phyloP scores from a whole-genome alignment of 2,113 vertebrate species.

The Rhombomys opimus region DNA sequence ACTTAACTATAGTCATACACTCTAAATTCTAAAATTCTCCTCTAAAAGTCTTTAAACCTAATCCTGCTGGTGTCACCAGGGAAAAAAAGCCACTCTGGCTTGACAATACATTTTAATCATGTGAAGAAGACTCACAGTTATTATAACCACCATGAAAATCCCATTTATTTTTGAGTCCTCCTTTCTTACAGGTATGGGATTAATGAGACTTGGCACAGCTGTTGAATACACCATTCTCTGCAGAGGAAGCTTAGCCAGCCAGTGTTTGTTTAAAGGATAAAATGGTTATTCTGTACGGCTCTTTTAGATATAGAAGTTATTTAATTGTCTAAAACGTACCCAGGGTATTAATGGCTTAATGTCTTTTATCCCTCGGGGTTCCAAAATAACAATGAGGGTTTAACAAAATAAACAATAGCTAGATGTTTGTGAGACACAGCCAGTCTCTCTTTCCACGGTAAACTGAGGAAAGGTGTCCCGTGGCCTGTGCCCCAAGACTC shows the following conservation, averaged over 20 bases:
- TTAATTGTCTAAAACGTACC: constrained; percentile 35
- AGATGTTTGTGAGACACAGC: neutral
- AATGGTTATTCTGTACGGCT: neutral
- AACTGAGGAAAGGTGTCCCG: too few relatives aligned
- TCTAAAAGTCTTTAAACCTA: neutral
- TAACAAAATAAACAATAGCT: neutral
- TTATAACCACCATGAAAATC: neutral
- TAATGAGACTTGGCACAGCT: constrained; percentile 20
- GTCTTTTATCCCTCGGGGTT: neutral
- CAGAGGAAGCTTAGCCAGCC: neutral
- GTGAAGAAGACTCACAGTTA: neutral
- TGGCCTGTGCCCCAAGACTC: neutral
- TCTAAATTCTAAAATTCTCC: neutral
- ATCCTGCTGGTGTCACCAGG: neutral
- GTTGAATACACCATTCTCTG: neutral
- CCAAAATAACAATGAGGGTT: neutral
- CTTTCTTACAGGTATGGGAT: neutral
- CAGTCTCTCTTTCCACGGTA: too few relatives aligned
- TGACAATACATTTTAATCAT: neutral
- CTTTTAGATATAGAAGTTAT: neutral
- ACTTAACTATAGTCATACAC: neutral
- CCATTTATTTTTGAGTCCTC: neutral
- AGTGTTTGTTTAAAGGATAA: constrained; percentile 54
- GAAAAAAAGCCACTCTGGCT: neutral
- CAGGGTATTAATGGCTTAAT: neutral